Evolutionary conservation across 92 coral and sea anemone species (phyloP).

Genomic region (Parazoanthus swiftii): DNA sequence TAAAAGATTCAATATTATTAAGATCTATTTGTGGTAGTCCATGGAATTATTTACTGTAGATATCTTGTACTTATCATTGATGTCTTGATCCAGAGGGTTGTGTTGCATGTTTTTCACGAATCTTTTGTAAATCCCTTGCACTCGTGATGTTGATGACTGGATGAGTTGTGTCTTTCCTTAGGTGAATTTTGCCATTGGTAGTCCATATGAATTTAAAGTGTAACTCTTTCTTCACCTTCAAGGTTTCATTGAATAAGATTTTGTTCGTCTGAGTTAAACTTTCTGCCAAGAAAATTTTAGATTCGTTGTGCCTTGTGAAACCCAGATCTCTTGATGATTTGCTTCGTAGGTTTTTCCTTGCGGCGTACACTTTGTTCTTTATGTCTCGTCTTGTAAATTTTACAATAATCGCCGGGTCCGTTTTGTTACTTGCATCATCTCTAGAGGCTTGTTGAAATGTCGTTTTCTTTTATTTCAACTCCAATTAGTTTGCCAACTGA

Average conservation of each 20-base stretch:
- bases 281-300: slow-evolving; percentile 4
- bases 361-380: slow-evolving; percentile 5
- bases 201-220: slow-evolving; percentile 8
- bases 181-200: slow-evolving; percentile 12
- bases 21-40: too few species aligned
- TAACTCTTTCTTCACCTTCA: slow-evolving; percentile 18
- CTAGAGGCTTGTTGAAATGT: too few species aligned
- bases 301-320: neutral
- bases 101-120: too few species aligned
- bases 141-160: neutral
- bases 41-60: too few species aligned
- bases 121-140: too few species aligned
- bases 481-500: too few species aligned
- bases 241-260: neutral
- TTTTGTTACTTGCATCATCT: too few species aligned
- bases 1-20: neutral
- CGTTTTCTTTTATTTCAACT: too few species aligned
- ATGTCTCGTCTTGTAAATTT: slow-evolving; percentile 10
- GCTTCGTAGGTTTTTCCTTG: slow-evolving; percentile 17
- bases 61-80: too few species aligned
- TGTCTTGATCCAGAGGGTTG: too few species aligned
- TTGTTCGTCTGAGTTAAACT: slow-evolving; percentile 13
- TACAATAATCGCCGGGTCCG: slow-evolving; percentile 1
- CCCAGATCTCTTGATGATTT: slow-evolving; percentile 19
- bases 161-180: slow-evolving; percentile 5